These are phyloP conservation scores for Theretra japonica DNA, from an alignment of 2,888 invertebrate genomes.

Conservation along the genomic window DNA sequence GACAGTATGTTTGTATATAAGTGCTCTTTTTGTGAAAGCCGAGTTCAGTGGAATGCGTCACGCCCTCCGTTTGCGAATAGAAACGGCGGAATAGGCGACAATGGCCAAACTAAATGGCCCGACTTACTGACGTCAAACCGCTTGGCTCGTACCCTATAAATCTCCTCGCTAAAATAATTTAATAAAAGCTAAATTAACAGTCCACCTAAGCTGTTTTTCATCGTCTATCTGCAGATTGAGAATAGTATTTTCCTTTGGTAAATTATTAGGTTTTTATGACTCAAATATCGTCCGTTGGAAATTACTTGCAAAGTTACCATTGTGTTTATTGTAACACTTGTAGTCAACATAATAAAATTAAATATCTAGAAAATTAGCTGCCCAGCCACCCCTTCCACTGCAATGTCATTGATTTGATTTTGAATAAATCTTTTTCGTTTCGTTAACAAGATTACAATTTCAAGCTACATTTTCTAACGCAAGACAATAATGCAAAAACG, in stretches of 20 bases:
- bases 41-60: slow-evolving; percentile 8
- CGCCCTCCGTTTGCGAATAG: slow-evolving; percentile 20
- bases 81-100: slow-evolving; percentile 16
- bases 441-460: too few species aligned
- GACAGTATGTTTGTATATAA: background rate
- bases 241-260: slow-evolving; percentile 17
- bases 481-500: background rate
- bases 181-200: slow-evolving; percentile 19
- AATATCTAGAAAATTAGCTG: too few species aligned
- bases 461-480: too few species aligned
- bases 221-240: background rate
- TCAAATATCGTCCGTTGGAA: background rate
- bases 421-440: too few species aligned
- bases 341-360: too few species aligned
- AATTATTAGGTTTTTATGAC: slow-evolving; percentile 4
- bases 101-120: slow-evolving; percentile 20
- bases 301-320: too few species aligned
- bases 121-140: slow-evolving; percentile 25
- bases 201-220: slow-evolving; percentile 13
- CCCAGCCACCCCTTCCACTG: too few species aligned
- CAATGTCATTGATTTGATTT: too few species aligned
- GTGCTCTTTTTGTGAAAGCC: background rate
- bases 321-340: too few species aligned
- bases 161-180: slow-evolving; percentile 8
- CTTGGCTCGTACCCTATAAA: slow-evolving; percentile 15